A percentile compares a stretch with the other conserved stretches of the same genome.
phyloP scores from a whole-genome alignment of 2,797 vertebrate genomes.

The Enteromius unitaeniatus region DNA sequence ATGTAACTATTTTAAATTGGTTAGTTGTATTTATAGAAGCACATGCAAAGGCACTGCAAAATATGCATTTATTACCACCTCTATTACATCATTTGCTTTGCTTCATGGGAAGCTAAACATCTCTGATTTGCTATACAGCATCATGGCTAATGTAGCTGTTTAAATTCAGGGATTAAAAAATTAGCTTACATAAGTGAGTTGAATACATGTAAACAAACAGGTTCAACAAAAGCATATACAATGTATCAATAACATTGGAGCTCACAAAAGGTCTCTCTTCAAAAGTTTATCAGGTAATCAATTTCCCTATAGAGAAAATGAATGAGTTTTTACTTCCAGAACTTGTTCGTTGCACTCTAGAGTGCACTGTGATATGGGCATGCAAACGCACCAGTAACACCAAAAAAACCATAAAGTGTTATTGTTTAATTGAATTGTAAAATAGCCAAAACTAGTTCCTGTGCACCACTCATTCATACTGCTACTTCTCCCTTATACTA shows the following conservation, averaged over 20 bases:
- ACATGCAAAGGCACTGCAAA: background rate
- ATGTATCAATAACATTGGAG: background rate
- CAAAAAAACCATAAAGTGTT: background rate
- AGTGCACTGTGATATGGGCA: background rate
- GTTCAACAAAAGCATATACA: background rate
- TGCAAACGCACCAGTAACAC: background rate
- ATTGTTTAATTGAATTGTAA: background rate
- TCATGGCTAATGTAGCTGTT: background rate
- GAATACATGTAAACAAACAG: background rate
- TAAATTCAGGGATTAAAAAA: background rate
- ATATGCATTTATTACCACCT: background rate
- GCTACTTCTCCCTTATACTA: background rate
- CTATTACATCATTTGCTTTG: too few species aligned
- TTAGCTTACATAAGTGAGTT: background rate
- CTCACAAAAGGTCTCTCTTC: background rate
- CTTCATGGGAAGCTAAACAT: too few species aligned
- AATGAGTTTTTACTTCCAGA: background rate
- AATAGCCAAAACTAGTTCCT: background rate
- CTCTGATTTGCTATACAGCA: background rate
- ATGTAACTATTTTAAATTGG: background rate
- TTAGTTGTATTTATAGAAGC: background rate
- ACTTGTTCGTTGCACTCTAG: background rate
- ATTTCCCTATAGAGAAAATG: background rate
- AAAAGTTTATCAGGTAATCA: background rate
- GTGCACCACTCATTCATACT: background rate